phyloP scores from a whole-genome alignment of 2,797 vertebrate genomes.

The Nyctalus aviator region DNA sequence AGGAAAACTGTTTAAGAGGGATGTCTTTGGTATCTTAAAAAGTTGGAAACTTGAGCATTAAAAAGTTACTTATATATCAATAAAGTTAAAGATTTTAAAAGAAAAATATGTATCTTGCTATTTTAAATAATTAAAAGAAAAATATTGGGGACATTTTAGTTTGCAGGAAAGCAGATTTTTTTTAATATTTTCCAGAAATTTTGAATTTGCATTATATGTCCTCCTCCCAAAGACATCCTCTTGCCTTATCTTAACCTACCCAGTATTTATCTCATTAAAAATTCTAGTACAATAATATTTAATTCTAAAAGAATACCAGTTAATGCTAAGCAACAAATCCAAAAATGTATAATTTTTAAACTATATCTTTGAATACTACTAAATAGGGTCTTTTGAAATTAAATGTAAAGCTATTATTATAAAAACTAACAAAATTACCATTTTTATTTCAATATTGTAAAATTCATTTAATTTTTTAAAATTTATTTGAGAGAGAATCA shows the following conservation, averaged over 20 bases:
- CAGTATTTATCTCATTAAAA: conserved; percentile 26
- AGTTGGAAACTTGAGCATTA: conserved; percentile 37
- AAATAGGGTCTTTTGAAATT: conserved; percentile 40
- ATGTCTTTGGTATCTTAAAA: conserved; percentile 53
- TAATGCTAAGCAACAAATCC: conserved; percentile 26
- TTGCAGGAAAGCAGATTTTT: neutral
- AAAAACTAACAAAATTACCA: conserved; percentile 46
- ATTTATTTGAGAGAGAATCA: neutral
- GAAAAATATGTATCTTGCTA: neutral
- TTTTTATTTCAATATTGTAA: conserved; percentile 61
- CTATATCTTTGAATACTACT: conserved; percentile 1
- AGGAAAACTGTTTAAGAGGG: conserved; percentile 54
- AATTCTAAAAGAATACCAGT: conserved; percentile 38
- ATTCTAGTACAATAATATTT: conserved; percentile 48
- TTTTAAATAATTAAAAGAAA: conserved; percentile 55
- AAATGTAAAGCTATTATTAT: conserved; percentile 47
- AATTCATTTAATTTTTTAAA: neutral
- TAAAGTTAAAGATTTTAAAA: conserved; percentile 8
- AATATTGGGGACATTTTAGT: conserved; percentile 19
- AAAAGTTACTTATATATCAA: conserved; percentile 39
- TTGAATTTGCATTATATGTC: conserved; percentile 12
- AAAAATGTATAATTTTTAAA: conserved; percentile 48
- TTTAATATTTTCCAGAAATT: conserved; percentile 55
- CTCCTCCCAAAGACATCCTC: neutral
- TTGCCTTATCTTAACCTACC: neutral